Base-by-base conservation (phyloP, 2,797 vertebrate genomes). In the Eremophila alpestris region DNA sequence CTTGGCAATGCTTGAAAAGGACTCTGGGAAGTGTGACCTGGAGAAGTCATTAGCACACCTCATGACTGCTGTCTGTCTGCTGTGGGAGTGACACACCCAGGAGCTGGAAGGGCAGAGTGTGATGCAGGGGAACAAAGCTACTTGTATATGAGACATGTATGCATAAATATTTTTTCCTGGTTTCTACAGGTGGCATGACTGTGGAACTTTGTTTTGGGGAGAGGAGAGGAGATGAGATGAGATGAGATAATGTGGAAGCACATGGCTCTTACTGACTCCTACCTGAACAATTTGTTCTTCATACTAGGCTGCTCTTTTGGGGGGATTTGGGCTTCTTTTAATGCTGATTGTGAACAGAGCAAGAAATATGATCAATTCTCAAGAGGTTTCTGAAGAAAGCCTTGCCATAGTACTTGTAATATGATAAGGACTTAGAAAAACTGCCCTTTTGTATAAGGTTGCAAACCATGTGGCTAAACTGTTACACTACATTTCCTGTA, bases 401-500 rank as follows among this genome's bases (percentile, higher is more conserved):
- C 56, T 91, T 75, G 63, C 60, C 52, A n/a, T 83, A 87, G 78
- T 70, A 65, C 63, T 87, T 84, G 89, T 85, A 41, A 90, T 55
- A 62, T 73, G 71, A 93, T 91, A 94, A 94, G 74, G 95, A 85
- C 85, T 94, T 76, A 49, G 56, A 87, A 96, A 84, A 94, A 87
- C 79, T 96, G 85, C 73, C 93, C 89, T 97, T 97, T 92, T 82
- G 43, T 96, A 93, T 94, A 96, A 87, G 84, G 92, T 69, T 94
- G 96, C 70, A 94, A 96, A 95, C 86, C 94, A 83, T 23, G 85
- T 96, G 97, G 94, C 96, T 95, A 90, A 96, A 96, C 95, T 94
- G 95, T 97, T 97, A 96, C 96, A 90, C 95, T 96, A 95, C 85
- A 59, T 95, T 97, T 97, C 96, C 95, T 93, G 97, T 98, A 98